Percentiles rank a stretch among this genome's conserved stretches.
Conservation (phyloP, 2,113 vertebrate species). For the Urocolius indicus region DNA sequence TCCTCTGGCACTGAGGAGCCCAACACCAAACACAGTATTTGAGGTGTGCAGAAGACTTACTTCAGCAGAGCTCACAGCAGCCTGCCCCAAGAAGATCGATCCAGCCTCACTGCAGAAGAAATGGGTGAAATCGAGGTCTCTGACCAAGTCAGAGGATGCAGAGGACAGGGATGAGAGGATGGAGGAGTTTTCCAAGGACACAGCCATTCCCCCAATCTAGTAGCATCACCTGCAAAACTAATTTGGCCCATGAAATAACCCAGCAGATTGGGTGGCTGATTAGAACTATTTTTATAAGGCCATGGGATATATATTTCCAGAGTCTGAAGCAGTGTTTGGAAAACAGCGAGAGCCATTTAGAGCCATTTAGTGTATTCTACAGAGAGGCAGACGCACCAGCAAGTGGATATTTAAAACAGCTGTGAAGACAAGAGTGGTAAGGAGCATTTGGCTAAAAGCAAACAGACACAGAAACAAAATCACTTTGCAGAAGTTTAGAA, state of each 20-base stretch:
- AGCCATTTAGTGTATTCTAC: background rate
- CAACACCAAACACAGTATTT: background rate
- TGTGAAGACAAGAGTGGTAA: constrained; percentile 11
- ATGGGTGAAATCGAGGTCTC: rapidly evolving
- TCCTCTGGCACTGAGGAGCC: no score
- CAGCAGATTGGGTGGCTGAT: background rate
- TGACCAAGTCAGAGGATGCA: background rate
- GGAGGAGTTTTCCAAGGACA: background rate
- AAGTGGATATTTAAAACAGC: constrained; percentile 48
- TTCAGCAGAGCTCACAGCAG: background rate
- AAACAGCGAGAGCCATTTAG: background rate
- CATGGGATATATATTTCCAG: background rate
- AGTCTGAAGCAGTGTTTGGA: background rate
- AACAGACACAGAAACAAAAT: constrained; percentile 1
- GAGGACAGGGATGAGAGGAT: background rate
- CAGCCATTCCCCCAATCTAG: background rate
- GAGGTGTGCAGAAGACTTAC: background rate
- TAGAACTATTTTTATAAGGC: background rate
- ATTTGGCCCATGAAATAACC: background rate
- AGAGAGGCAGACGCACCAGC: background rate
- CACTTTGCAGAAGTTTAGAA: background rate
- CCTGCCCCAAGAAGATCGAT: background rate
- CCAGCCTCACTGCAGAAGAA: background rate
- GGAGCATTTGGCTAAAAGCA: background rate
- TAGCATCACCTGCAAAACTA: background rate